Evolutionary conservation across 2,888 invertebrate genomes (phyloP).

Genomic region (Tachina grossa): DNA sequence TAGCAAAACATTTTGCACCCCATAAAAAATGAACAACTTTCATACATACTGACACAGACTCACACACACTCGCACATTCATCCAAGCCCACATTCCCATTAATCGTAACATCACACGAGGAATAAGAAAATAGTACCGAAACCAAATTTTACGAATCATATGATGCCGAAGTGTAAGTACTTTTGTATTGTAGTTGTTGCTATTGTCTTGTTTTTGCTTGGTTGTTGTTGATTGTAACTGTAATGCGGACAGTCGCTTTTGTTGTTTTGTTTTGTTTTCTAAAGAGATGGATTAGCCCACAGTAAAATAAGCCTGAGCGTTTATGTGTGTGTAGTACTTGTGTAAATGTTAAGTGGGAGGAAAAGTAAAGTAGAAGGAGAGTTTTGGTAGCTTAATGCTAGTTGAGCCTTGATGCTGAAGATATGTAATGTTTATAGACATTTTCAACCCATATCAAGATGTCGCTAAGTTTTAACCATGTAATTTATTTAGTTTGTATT

Average conservation of each 20-base stretch:
- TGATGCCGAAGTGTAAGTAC: slow-evolving; percentile 39
- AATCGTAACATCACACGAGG: slow-evolving; percentile 6
- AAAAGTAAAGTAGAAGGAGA: slow-evolving; percentile 1
- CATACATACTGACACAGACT: slow-evolving; percentile 14
- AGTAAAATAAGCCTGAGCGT: slow-evolving; percentile 40
- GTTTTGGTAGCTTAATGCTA: slow-evolving; percentile 34
- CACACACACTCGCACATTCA: not conserved
- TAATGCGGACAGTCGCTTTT: slow-evolving; percentile 80
- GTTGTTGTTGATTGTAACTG: slow-evolving; percentile 68
- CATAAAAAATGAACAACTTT: slow-evolving; percentile 62
- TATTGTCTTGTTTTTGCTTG: slow-evolving; percentile 69
- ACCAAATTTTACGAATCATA: slow-evolving; percentile 57
- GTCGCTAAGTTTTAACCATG: slow-evolving; percentile 68
- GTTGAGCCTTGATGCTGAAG: slow-evolving; percentile 37
- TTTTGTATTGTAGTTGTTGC: slow-evolving; percentile 69
- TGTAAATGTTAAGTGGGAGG: not conserved
- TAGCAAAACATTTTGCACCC: slow-evolving; percentile 66
- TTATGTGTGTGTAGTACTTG: not conserved
- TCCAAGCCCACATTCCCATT: not conserved
- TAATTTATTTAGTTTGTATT: slow-evolving; percentile 67
- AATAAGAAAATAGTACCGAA: slow-evolving; percentile 16
- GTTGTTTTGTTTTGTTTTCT: slow-evolving; percentile 50
- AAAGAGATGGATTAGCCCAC: slow-evolving; percentile 80
- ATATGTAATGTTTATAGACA: slow-evolving; percentile 66
- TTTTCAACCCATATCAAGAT: slow-evolving; percentile 70